These are phyloP conservation scores for Rhodinocichla rosea DNA, from an alignment of 2,113 vertebrate species.

Conservation along the genomic window DNA sequence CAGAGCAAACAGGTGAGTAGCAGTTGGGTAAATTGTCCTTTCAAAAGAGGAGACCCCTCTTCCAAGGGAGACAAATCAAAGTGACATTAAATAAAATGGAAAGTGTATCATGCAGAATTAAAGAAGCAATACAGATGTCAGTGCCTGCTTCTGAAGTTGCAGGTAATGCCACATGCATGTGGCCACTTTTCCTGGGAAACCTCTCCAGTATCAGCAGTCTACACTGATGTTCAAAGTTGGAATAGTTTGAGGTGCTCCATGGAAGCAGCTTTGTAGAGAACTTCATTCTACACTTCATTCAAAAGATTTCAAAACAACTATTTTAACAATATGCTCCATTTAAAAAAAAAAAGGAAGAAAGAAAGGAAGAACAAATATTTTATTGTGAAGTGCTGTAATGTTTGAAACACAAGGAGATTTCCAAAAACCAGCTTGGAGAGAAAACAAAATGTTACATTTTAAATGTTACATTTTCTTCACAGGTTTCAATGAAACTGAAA, in stretches of 20 bases:
- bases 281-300: not conserved
- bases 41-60: not conserved
- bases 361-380: not conserved
- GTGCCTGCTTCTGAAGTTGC: not conserved
- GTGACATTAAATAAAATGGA: not conserved
- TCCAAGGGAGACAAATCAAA: not conserved
- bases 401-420: not conserved
- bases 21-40: not conserved
- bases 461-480: not conserved
- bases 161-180: not conserved
- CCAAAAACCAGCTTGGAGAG: not conserved
- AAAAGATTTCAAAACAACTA: not conserved
- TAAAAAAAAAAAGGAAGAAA: not conserved
- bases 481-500: not conserved
- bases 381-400: not conserved
- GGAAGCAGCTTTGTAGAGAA: not conserved
- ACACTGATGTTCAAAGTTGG: not conserved
- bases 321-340: not conserved
- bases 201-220: not conserved
- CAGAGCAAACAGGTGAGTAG: slow-evolving; percentile 78
- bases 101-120: not conserved
- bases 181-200: not conserved
- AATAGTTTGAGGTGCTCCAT: not conserved
- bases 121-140: not conserved
- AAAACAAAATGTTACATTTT: not conserved